Evolutionary conservation across 2,888 invertebrate genomes (phyloP).

Genomic region (Atherix ibis): DNA sequence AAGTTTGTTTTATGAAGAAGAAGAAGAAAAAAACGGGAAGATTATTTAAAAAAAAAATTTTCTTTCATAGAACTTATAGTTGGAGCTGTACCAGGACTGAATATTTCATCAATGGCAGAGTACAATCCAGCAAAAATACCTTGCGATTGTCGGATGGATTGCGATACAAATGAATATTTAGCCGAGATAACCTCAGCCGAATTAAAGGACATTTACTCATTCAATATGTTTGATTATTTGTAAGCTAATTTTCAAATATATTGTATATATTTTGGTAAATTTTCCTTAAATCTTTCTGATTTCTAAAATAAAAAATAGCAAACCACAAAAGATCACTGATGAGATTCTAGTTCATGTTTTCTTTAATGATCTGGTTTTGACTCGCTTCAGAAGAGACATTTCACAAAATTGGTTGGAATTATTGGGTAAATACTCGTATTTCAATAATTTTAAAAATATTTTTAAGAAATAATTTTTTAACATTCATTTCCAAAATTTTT

Average conservation of each 20-base stretch:
- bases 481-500: too few species aligned
- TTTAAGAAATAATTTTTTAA: too few species aligned
- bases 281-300: too few species aligned
- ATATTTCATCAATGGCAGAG: conserved; percentile 8
- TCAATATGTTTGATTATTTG: conserved; percentile 34
- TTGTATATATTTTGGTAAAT: too few species aligned
- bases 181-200: conserved; percentile 45
- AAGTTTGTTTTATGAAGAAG: conserved; percentile 15
- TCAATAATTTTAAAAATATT: too few species aligned
- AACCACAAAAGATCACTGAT: too few species aligned
- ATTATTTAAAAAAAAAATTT: not conserved
- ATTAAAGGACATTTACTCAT: conserved; percentile 29
- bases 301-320: too few species aligned
- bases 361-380: conserved; percentile 49
- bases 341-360: conserved; percentile 46
- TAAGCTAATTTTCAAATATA: conserved; percentile 21
- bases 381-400: conserved; percentile 46
- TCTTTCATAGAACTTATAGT: conserved; percentile 16
- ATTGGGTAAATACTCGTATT: conserved; percentile 39
- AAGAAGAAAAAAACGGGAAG: not conserved
- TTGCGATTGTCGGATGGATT: conserved; percentile 45
- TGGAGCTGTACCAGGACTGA: conserved; percentile 32
- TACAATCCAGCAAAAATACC: conserved; percentile 10
- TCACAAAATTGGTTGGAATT: conserved; percentile 54
- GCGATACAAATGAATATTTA: conserved; percentile 43